Conservation (phyloP, 2,113 vertebrate genomes). For the Vidua macroura region DNA sequence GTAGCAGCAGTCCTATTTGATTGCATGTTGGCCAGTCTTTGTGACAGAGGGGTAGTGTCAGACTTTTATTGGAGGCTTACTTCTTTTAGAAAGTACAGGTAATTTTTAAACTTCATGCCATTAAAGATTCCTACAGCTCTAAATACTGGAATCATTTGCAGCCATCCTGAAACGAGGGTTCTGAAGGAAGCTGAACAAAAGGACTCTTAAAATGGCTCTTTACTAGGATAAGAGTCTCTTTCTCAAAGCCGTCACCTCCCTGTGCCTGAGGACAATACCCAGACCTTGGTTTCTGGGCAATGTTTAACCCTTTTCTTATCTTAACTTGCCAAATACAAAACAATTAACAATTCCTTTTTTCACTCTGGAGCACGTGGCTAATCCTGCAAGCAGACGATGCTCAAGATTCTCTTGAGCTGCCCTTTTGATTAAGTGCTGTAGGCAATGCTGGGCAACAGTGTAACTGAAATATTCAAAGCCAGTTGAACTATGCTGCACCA, state of each 20-base stretch:
- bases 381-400: neutral
- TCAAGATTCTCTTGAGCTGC: neutral
- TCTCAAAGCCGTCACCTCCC: neutral
- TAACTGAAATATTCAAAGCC: neutral
- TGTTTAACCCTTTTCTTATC: conserved; percentile 21
- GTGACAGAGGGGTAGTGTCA: neutral
- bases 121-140: neutral
- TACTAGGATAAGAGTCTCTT: neutral
- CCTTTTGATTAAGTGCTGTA: neutral
- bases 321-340: neutral
- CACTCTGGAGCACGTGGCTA: neutral
- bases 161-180: neutral
- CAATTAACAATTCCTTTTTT: neutral
- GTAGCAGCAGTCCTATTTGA: neutral
- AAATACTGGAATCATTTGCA: neutral
- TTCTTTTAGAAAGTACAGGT: neutral
- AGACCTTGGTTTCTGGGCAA: neutral
- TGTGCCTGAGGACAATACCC: neutral
- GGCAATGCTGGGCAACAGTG: neutral
- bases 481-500: neutral
- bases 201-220: neutral
- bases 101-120: neutral
- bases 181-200: neutral
- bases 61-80: neutral
- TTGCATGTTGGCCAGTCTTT: neutral